Evolutionary conservation across 2,797 vertebrate genomes (phyloP), one percentile per base, ranked within the genome.

Genomic region (Halcyon smyrnensis): DNA sequence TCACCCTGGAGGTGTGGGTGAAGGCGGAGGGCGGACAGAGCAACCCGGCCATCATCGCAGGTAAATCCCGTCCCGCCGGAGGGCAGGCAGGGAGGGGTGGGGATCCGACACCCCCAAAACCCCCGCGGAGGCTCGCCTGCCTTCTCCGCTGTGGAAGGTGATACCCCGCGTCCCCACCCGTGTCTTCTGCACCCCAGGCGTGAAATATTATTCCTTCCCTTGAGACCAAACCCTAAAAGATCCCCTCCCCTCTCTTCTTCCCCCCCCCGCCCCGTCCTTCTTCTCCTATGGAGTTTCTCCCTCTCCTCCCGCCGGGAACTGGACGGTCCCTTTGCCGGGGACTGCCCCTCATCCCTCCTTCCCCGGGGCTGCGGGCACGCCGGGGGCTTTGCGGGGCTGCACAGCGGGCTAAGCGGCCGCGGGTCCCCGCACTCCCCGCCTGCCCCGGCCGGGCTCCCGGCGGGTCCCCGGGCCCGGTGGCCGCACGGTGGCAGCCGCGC

Each of bases 1-100:
- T 99, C 98, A 99, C 98, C 39, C 92, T 99, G 96, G 99, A 99
- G 98, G 97, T 99, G 79, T 99, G 99, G 99, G 98, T 99, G 94
- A 99, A 98, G 81, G 98, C 99, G 3, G 99, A 99, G 89, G 99
- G 99, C 90, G 99, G 99, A 28, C 99, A 99, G 98, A 99, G 97
- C 97, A 98, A 98, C 96, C 99, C 99, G 14, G 98, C 99, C 51
- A 92, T 99, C 92, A 98, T 99, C 64, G 98, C 99, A 99, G 99
- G 99, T 99, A 98, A 98, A 97, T 6, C 15, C 75, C 60, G 28
- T 25, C 62, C 48, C 68, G 60, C 68, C 34, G 76, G 50, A 37
- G 60, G 60, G 68, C 30, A 27, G 71, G 34, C 74, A 71, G 34
- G 79, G 69, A 63, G 69, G 83, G 87, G 32, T 48, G 87, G 57